Percentiles rank a stretch among this genome's conserved stretches.
These are phyloP conservation scores for Drosophila algonquin DNA, from an alignment of 2,888 invertebrate species.

Conservation along the genomic window DNA sequence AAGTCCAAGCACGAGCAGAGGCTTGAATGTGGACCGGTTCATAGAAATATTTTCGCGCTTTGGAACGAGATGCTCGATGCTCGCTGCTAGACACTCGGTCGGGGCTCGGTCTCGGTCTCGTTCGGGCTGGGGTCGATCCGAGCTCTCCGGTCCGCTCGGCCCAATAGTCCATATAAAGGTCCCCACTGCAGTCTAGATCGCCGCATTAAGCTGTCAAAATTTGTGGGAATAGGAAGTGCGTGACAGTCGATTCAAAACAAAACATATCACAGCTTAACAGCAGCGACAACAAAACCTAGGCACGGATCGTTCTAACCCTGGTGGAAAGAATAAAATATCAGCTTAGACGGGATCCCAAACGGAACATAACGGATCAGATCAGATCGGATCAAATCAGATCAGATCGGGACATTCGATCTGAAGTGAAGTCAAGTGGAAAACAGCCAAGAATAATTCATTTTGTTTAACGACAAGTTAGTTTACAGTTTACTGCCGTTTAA, in stretches of 20 bases:
- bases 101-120: slow-evolving; percentile 21
- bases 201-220: slow-evolving; percentile 77
- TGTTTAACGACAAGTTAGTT: not conserved
- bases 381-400: slow-evolving; percentile 11
- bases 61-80: slow-evolving; percentile 40
- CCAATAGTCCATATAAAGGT: slow-evolving; percentile 80
- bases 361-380: not conserved
- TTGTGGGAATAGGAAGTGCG: slow-evolving; percentile 80
- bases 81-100: slow-evolving; percentile 40
- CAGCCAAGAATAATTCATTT: slow-evolving; percentile 22
- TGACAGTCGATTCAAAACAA: slow-evolving; percentile 63
- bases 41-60: slow-evolving; percentile 68
- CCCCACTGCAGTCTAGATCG: slow-evolving; percentile 61
- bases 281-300: slow-evolving; percentile 7
- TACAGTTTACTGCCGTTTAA: not conserved
- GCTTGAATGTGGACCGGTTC: slow-evolving; percentile 75
- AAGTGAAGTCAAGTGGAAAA: slow-evolving; percentile 13
- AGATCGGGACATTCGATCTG: slow-evolving; percentile 14
- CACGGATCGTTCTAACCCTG: slow-evolving; percentile 15
- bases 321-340: not conserved
- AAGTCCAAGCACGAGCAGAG: slow-evolving; percentile 45
- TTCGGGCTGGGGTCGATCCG: slow-evolving; percentile 1
- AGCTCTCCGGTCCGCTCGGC: slow-evolving; percentile 27
- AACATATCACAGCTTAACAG: slow-evolving; percentile 23
- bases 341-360: not conserved